Evolutionary conservation across 2,888 invertebrate genomes (phyloP).

Genomic region (Cheiracanthium punctorium): DNA sequence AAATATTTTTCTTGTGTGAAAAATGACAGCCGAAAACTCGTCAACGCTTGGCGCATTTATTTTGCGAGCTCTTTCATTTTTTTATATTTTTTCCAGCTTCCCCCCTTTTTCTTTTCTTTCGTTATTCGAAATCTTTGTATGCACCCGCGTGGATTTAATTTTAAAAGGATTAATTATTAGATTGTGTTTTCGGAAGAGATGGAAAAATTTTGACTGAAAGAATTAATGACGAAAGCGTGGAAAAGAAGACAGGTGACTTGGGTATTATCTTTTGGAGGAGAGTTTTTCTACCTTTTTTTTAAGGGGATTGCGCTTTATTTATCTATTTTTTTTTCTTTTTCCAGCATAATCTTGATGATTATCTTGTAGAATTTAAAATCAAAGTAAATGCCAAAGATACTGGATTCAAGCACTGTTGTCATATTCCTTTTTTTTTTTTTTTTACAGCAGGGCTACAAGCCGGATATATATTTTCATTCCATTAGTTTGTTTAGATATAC

Average conservation of each 20-base stretch:
- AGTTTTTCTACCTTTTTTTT: not conserved
- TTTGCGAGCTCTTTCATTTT: conserved; percentile 11
- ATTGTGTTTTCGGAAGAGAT: conserved; percentile 38
- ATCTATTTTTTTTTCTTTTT: too few relatives aligned
- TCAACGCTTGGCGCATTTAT: conserved; percentile 20
- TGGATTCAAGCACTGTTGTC: too few relatives aligned
- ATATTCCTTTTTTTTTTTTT: too few relatives aligned
- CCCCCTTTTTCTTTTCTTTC: not conserved
- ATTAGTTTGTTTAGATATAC: too few relatives aligned
- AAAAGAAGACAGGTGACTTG: conserved; percentile 54
- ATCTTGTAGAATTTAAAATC: too few relatives aligned
- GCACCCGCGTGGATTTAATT: conserved; percentile 32
- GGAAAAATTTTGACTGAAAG: conserved; percentile 42
- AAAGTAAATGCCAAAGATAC: too few relatives aligned
- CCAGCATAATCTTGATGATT: too few relatives aligned
- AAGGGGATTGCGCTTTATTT: too few relatives aligned
- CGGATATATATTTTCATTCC: too few relatives aligned
- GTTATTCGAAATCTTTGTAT: not conserved
- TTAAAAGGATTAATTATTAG: conserved; percentile 64
- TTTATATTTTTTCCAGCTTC: conserved; percentile 2
- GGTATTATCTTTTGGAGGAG: not conserved
- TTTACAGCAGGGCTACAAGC: too few relatives aligned
- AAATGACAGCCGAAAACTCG: conserved; percentile 48
- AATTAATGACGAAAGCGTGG: conserved; percentile 54
- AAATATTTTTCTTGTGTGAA: conserved; percentile 42